Evolutionary conservation across 2,113 vertebrate genomes (phyloP), one percentile per base, ranked within the genome.

Genomic region (Furnarius figulus): DNA sequence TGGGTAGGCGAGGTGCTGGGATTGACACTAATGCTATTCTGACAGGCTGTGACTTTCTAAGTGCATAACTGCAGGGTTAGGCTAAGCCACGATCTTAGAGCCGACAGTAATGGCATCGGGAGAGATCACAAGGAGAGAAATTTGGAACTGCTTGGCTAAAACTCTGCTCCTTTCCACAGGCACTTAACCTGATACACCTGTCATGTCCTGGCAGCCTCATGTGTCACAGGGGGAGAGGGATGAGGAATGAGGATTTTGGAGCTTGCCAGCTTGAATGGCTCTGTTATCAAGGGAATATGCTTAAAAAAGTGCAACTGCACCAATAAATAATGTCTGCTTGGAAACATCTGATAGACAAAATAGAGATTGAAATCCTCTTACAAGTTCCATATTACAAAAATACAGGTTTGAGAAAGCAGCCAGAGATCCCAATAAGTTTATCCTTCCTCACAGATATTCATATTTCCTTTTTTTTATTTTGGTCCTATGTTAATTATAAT

Each of bases 41-140:
- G 95, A 89, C 81, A 89, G 91, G 55, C 92, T 85, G 74, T 65
- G 94, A 87, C 89, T 96, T 23, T n/a, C 75, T 37, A 9, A 85
- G 95, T 74, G 59, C 82, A n/a, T 3, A 85, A 85, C 46, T 66
- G 20, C 77, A 49, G 94, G 92, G 91, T 83, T 73, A 23, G 87
- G 78, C 59, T 87, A 11, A 63, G 81, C 81, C 87, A 22, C 2
- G 0, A 10, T 2, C 31, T 28, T 1, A 5, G 39, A 85, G 58
- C 40, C 23, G 2, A 19, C 66, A 73, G 74, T 2, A 23, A 46
- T 8, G 74, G 56, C 72, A 44, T 2, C 33, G 53, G 70, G 33
- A 0, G 2, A 53, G 53, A n/a, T 4, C 22, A 31, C 42, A 47
- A 21, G 28, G 31, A 47, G 9, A 11, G n/a, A 39, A 78, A 81